Evolutionary conservation across 2,888 invertebrate genomes (phyloP).

Genomic region (Tenthredo notha): DNA sequence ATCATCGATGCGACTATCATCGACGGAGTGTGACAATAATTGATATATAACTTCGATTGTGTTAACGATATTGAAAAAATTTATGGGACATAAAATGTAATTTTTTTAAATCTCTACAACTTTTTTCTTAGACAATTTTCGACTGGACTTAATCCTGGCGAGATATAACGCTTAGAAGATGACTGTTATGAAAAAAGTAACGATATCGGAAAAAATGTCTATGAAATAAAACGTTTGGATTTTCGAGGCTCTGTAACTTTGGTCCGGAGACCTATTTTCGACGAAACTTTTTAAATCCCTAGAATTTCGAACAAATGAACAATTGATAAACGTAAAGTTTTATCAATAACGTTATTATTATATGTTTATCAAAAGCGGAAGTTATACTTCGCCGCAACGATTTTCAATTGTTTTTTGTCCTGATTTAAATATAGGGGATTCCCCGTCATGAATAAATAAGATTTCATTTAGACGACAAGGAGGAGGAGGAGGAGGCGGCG

Average conservation of each 20-base stretch:
- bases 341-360: conserved; percentile 9
- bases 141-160: background rate
- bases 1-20: too few species aligned
- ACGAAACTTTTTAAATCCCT: background rate
- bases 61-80: background rate
- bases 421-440: background rate
- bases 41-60: background rate
- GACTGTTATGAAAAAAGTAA: background rate
- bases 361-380: background rate
- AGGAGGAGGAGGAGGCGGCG: background rate
- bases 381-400: background rate
- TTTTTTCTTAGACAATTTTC: background rate
- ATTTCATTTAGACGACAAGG: background rate
- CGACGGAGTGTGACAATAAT: background rate
- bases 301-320: background rate
- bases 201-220: too few species aligned
- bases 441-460: conserved; percentile 3
- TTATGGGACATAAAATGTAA: background rate
- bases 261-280: background rate
- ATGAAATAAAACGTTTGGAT: background rate
- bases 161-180: background rate
- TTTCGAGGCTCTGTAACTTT: background rate
- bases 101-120: background rate
- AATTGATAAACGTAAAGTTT: conserved; percentile 11
- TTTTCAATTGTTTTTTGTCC: background rate